phyloP scores from a whole-genome alignment of 2,113 vertebrate genomes.

The Elephantulus edwardii region DNA sequence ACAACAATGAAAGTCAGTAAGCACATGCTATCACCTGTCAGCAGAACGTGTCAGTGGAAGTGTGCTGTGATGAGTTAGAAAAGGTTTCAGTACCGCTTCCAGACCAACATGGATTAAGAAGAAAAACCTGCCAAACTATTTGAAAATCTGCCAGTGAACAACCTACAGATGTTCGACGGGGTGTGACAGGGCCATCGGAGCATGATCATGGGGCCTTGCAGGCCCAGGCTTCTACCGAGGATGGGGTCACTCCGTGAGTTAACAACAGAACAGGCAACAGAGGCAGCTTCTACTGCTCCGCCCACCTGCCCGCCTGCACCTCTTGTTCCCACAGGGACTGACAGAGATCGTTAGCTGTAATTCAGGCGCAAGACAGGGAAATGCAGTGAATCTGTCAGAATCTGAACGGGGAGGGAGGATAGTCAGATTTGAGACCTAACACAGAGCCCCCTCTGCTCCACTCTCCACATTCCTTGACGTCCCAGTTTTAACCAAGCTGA shows the following conservation, averaged over 20 bases:
- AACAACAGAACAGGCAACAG: not conserved
- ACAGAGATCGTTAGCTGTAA: not conserved
- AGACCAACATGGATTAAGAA: not conserved
- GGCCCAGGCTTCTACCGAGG: not conserved
- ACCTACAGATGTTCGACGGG: too few relatives aligned
- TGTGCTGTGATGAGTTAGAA: not conserved
- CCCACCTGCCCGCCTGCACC: not conserved
- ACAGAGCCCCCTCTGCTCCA: too few relatives aligned
- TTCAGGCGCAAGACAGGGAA: not conserved
- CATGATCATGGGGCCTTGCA: not conserved
- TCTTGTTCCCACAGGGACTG: not conserved
- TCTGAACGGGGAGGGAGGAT: too few relatives aligned
- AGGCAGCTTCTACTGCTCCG: too few relatives aligned
- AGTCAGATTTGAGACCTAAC: fast-evolving
- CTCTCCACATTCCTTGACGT: not conserved
- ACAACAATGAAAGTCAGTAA: not conserved
- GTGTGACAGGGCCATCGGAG: too few relatives aligned
- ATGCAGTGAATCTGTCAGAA: not conserved
- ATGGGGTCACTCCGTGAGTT: not conserved
- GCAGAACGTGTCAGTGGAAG: not conserved
- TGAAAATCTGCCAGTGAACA: not conserved
- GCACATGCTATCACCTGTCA: not conserved
- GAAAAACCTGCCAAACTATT: not conserved
- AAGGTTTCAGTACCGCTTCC: not conserved
- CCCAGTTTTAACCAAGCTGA: fast-evolving